Conservation (phyloP, 2,888 invertebrate species). For the Crossocerus cetratus region DNA sequence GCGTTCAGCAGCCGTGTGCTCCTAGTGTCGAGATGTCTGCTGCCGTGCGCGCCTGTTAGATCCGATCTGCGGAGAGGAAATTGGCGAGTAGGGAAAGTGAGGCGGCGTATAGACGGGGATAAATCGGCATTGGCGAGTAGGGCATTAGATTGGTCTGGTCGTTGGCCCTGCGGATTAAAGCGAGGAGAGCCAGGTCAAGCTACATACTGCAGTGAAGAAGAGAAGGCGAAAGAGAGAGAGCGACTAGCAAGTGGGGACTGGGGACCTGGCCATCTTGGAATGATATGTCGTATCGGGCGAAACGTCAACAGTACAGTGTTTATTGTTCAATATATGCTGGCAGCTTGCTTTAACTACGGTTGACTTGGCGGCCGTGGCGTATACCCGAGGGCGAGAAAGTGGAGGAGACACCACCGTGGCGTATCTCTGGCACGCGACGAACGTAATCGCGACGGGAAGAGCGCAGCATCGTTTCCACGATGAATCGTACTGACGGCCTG, state of each 20-base stretch:
- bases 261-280: slow-evolving; percentile 69
- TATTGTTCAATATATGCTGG: slow-evolving; percentile 56
- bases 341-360: slow-evolving; percentile 43
- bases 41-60: too few species aligned
- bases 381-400: slow-evolving; percentile 20
- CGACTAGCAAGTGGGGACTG: slow-evolving; percentile 31
- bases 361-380: slow-evolving; percentile 28
- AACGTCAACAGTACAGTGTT: slow-evolving; percentile 71
- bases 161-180: neutral
- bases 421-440: slow-evolving; percentile 53
- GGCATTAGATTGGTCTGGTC: too few species aligned
- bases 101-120: too few species aligned
- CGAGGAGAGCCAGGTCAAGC: neutral
- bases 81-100: too few species aligned
- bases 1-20: too few species aligned
- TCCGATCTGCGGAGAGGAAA: too few species aligned
- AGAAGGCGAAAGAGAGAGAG: slow-evolving; percentile 8
- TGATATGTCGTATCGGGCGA: slow-evolving; percentile 67
- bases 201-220: neutral
- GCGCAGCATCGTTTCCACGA: slow-evolving; percentile 71
- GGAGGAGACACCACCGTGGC: slow-evolving; percentile 53
- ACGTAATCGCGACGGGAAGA: slow-evolving; percentile 41
- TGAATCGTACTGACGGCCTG: slow-evolving; percentile 94
- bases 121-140: too few species aligned
- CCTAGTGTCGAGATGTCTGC: too few species aligned